A percentile compares a stretch with the other conserved stretches of the same genome.
Evolutionary conservation across 2,888 invertebrate species (phyloP).

Genomic region (Eumerus sabulonum): DNA sequence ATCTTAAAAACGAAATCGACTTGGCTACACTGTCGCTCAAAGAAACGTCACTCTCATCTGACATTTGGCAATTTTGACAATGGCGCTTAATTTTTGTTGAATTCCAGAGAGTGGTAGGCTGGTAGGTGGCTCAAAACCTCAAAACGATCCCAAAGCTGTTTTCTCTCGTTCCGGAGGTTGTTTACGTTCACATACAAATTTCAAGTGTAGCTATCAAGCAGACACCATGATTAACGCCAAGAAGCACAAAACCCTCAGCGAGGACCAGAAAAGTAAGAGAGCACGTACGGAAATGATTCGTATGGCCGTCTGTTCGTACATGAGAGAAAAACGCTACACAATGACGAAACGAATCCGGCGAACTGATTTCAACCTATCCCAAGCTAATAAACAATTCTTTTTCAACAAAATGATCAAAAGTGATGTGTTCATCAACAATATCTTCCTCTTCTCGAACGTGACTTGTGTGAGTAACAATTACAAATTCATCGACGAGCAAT

Average conservation of each 20-base stretch:
- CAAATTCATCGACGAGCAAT: slow-evolving; percentile 86
- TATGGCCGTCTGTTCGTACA: slow-evolving; percentile 42
- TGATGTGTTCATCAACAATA: slow-evolving; percentile 86
- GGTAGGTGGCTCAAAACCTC: no score
- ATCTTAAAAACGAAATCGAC: no score
- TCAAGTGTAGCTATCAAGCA: background rate
- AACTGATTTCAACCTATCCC: slow-evolving; percentile 81
- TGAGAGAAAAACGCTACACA: slow-evolving; percentile 51
- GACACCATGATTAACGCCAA: slow-evolving; percentile 43
- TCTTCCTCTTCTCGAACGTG: slow-evolving; percentile 84
- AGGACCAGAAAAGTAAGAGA: slow-evolving; percentile 47
- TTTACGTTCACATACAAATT: no score
- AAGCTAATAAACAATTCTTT: slow-evolving; percentile 85
- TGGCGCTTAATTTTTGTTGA: no score
- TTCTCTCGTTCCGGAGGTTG: no score
- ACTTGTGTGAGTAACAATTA: slow-evolving; percentile 87
- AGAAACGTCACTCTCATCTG: no score
- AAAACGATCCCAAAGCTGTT: no score
- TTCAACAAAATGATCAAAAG: slow-evolving; percentile 85
- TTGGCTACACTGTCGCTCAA: no score
- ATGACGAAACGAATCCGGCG: slow-evolving; percentile 81
- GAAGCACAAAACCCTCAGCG: slow-evolving; percentile 32
- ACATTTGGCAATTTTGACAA: no score
- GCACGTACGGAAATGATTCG: slow-evolving; percentile 47
- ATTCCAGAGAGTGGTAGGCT: no score